Evolutionary conservation across 2,113 vertebrate species (phyloP), one percentile per base, ranked within the genome.

Genomic region (Xiphophorus maculatus): DNA sequence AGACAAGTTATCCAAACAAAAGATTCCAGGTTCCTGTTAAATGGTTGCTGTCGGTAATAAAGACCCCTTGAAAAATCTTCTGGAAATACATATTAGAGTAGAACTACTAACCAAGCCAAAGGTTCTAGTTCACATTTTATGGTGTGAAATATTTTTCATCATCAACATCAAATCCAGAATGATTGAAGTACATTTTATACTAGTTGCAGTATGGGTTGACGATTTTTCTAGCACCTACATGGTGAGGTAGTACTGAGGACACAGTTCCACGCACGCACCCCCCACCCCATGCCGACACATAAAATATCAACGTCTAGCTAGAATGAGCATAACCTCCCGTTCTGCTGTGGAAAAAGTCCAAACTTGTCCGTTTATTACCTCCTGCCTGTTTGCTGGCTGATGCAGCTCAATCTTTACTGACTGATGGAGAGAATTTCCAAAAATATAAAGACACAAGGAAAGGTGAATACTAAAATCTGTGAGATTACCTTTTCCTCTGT

Each of bases 401-500:
- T 7, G 22, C 32, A 65, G 19, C 63, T 35, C 22, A 25, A 35
- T 65, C 7, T 12, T 35, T 12, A 65, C 22, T 35, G 32, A 37
- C 9, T 35, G 12, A 37, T 14, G 25, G 5, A n/a, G 13, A n/a
- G 22, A 22, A 66, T n/a, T 66, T 5, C 13, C 32, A 15, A n/a
- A n/a, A 37, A 67, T 44, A 15, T 17, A 9, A 17, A 69, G 29
- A 13, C 13, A 35, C 13, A 2, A 70, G 30, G 3, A 33, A 76
- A 25, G 37, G 58, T 61, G 63, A 66, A 73, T 42, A 60, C 79
- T 28, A 80, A 15, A 77, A 82, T 74, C 5, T 51, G 27, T 15
- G 69, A 82, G 76, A 19, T 89, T 92, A 92, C 91, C 91, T 91
- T 77, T 71, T 74, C 42, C 69, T 69, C 7, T 63, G 75, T 71